A percentile compares a stretch with the other conserved stretches of the same genome.
phyloP scores from a whole-genome alignment of 1,140 invertebrate genomes.

The Olivierus martensii region DNA sequence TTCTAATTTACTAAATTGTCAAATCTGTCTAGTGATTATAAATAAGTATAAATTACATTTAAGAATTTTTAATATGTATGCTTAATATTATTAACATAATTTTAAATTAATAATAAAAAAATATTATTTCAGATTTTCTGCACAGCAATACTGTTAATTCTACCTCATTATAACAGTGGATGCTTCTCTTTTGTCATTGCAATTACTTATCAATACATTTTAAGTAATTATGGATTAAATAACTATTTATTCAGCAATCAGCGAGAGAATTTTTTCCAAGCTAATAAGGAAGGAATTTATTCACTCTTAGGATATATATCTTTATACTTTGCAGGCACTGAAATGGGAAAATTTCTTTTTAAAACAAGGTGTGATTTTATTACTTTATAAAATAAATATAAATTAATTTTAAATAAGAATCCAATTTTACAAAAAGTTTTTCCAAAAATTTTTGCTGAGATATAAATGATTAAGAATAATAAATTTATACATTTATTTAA shows the following conservation, averaged over 20 bases:
- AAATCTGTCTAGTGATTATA: too few species aligned
- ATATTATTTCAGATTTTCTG: too few species aligned
- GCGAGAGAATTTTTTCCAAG: constrained; percentile 47
- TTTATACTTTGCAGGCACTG: constrained; percentile 59
- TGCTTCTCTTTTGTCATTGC: constrained; percentile 40
- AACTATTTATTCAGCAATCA: constrained; percentile 52
- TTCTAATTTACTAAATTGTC: too few species aligned
- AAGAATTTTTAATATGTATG: too few species aligned
- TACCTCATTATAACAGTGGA: constrained; percentile 26
- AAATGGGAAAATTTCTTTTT: constrained; percentile 46
- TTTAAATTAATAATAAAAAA: too few species aligned
- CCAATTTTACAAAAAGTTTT: too few species aligned
- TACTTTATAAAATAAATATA: not conserved
- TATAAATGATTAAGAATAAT: too few species aligned
- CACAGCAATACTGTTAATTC: not conserved
- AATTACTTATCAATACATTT: constrained; percentile 49
- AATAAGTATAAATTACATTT: too few species aligned
- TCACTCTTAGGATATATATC: constrained; percentile 69
- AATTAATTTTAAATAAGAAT: too few species aligned
- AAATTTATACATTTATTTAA: too few species aligned
- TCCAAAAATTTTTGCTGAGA: too few species aligned
- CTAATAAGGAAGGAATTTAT: constrained; percentile 79
- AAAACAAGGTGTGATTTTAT: constrained; percentile 13
- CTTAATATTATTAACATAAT: too few species aligned
- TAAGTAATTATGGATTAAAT: constrained; percentile 43